Base-by-base conservation (phyloP, 2,113 vertebrate species). In the Tetraodon nigroviridis region DNA sequence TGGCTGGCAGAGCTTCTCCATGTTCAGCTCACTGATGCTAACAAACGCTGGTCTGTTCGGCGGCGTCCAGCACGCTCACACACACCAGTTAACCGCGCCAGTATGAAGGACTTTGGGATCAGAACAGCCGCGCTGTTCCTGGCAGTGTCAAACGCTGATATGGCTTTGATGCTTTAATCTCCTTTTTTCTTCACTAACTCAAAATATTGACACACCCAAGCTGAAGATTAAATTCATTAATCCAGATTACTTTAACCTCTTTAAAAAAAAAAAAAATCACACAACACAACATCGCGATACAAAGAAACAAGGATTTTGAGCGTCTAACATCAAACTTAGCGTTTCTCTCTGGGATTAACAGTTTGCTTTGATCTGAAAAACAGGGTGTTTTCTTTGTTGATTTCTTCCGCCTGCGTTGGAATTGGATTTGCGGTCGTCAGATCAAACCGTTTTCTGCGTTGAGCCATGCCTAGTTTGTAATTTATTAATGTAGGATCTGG, bases 201-300 rank as follows among this genome's bases (percentile, higher is more conserved):
- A 52, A 78, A 71, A 74, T 81, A 70, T 85, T 84, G 69, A 82
- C 68, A 74, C 79, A 64, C 44, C 11, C 44, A 61, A 71, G 77
- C 79, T 68, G 79, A 67, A 75, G 72, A 89, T 88, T 86, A 84
- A 89, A 82, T 76, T 51, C 65, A 89, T 90, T 89, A 88, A 88
- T 87, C 83, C 76, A 44, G 44, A 61, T 79, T 51, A 73, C 76
- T 84, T 88, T 86, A 88, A 88, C 85, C 78, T n/a, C 7, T 70
- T 59, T 54, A 45, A 75, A 74, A 62, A 42, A 61, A 29, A 5
- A 29, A 29, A 37, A 37, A 37, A 37, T 37, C 32, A 69, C 64
- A 58, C 61, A 69, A 71, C 60, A 65, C 71, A 67, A 73, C 46
- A 53, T 73, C 58, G 59, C 67, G 15, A 78, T 3, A 7, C 55